A percentile compares a stretch with the other conserved stretches of the same genome.
Evolutionary conservation across 1,140 invertebrate species (phyloP).

Genomic region (Euura lappo): DNA sequence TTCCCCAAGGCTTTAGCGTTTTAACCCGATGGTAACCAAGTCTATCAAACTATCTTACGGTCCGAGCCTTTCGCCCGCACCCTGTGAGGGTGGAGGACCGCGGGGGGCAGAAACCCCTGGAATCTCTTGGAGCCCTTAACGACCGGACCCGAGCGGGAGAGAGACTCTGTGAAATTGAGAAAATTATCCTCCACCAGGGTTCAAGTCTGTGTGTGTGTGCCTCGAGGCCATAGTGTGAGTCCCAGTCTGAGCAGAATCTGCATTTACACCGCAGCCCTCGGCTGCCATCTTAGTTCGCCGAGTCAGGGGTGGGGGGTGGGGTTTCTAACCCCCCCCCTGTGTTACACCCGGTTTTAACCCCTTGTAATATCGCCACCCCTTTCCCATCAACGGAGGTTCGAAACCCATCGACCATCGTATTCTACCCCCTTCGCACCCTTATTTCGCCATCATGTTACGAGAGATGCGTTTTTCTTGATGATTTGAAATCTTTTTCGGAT

Average conservation of each 20-base stretch:
- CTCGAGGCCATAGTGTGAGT: not conserved
- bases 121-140: conserved; percentile 59
- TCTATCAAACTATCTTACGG: conserved; percentile 61
- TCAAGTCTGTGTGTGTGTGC: conserved; percentile 17
- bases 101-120: conserved; percentile 41
- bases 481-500: too few species aligned
- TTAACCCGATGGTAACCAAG: conserved; percentile 54
- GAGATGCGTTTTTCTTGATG: too few species aligned
- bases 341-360: conserved; percentile 29
- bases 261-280: not conserved
- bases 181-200: conserved; percentile 53
- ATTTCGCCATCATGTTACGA: too few species aligned
- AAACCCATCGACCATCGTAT: too few species aligned
- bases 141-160: conserved; percentile 50
- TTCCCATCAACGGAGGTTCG: conserved; percentile 22
- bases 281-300: conserved; percentile 48
- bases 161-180: conserved; percentile 60
- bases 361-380: conserved; percentile 4
- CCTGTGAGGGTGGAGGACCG: conserved; percentile 19
- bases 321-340: conserved; percentile 22
- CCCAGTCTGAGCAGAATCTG: not conserved
- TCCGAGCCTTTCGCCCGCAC: conserved; percentile 42
- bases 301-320: conserved; percentile 51
- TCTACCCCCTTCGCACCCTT: too few species aligned
- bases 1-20: conserved; percentile 48